Base-by-base conservation (phyloP, 2,888 invertebrate species). In the Tillus elongatus region DNA sequence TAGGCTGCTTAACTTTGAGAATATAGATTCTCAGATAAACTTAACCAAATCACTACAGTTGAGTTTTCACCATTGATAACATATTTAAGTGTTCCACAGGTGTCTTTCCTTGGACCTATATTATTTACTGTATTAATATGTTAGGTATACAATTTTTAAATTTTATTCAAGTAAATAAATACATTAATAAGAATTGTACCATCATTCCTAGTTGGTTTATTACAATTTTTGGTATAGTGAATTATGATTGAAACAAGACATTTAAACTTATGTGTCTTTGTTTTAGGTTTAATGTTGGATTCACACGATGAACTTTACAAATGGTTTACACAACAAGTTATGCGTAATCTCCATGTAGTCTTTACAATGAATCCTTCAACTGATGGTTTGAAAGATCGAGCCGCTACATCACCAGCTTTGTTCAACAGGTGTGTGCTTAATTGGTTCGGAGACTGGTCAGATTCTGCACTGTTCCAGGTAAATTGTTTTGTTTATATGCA, bases 301-400 rank as follows among this genome's bases (percentile, higher is more conserved):
- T 92, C 96, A 0, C 89, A 87, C 52, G 98, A 99, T 64, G 98
- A 99, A 64, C 69, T 98, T 6, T 99, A 98, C 69, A 98, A 98
- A 71, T 98, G 98, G 97, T 98, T 98, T 66, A 98, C 98, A 0
- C 90, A 91, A 14, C 88, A 96, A 77, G 96, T 98, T 24, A 98
- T 98, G 92, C 83, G 88, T 44, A 99, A 99, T 66, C 73, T 99
- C 33, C 98, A 99, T 68, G 98, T 99, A 6, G 98, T 99, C 30
- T 99, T 99, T 69, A 99, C 98, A 1, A 99, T 99, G 98, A 99
- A 99, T 70, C 98, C 98, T 4, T 95, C 93, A 1, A 90, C 95
- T 0, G 96, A 98, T 60, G 98, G 97, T 0, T 73, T 99, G 29
- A 96, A 98, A 66, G 97, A 97, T 68, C 78, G 97, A 44, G 98